A percentile compares a stretch with the other conserved stretches of the same genome.
phyloP scores from a whole-genome alignment of 2,113 vertebrate genomes.

The Coryphaenoides rupestris region DNA sequence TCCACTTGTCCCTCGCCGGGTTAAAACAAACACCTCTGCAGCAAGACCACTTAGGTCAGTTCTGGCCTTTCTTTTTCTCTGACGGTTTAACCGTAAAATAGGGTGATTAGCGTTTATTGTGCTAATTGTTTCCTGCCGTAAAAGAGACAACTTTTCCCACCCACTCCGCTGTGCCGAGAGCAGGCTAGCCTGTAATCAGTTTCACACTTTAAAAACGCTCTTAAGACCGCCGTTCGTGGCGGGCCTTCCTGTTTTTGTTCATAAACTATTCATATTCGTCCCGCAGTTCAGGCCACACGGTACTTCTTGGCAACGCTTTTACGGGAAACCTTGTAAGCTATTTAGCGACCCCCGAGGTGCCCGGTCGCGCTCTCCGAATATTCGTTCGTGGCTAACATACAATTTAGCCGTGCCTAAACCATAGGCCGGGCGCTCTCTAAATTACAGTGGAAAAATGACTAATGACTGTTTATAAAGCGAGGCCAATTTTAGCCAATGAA shows the following conservation, averaged over 20 bases:
- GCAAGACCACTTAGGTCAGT: no score
- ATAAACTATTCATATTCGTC: neutral
- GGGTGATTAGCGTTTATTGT: neutral
- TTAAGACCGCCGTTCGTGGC: slow-evolving; percentile 6
- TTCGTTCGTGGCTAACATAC: no score
- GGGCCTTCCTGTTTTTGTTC: neutral
- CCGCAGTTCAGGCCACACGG: neutral
- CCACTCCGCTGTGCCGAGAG: neutral
- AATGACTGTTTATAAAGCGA: neutral
- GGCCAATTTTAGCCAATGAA: neutral
- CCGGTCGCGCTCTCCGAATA: neutral
- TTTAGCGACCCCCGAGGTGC: neutral
- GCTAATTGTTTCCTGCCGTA: neutral
- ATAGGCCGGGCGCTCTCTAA: no score
- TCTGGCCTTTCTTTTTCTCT: no score
- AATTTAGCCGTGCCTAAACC: no score
- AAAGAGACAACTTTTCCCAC: neutral
- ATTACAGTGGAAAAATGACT: no score
- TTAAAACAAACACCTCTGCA: no score
- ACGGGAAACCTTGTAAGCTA: neutral
- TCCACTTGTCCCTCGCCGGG: no score
- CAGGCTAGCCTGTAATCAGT: slow-evolving; percentile 24
- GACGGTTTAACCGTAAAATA: neutral
- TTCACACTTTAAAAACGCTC: slow-evolving; percentile 30
- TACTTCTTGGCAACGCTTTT: neutral